Conservation (phyloP, 2,113 vertebrate species). For the Gobiocypris rarus region DNA sequence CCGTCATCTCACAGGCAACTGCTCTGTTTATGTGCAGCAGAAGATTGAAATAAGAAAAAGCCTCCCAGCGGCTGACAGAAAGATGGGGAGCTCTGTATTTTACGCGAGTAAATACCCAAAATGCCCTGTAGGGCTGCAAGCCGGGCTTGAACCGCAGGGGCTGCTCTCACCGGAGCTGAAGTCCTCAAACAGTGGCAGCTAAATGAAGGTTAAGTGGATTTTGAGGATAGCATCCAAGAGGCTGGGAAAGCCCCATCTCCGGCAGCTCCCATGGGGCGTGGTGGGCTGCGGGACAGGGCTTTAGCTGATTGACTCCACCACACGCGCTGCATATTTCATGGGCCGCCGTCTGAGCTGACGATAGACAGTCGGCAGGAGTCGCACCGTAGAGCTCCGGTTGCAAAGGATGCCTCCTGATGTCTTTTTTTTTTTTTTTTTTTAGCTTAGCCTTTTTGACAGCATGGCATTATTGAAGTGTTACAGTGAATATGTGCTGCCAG, state of each 20-base stretch:
- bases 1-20: conserved; percentile 14
- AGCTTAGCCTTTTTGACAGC: conserved; percentile 30
- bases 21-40: conserved; percentile 36
- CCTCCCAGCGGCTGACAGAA: conserved; percentile 11
- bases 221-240: conserved; percentile 67
- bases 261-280: conserved; percentile 65
- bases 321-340: conserved; percentile 73
- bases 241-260: conserved; percentile 68
- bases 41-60: conserved; percentile 29
- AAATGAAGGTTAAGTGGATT: conserved; percentile 75
- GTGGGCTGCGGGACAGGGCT: conserved; percentile 65
- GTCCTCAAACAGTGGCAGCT: conserved; percentile 59
- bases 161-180: conserved; percentile 29
- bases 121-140: conserved; percentile 26
- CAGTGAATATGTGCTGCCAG: conserved; percentile 14
- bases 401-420: conserved; percentile 24
- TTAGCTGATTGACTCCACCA: conserved; percentile 72
- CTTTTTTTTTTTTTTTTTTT: neutral
- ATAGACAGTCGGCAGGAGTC: neutral
- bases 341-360: conserved; percentile 57
- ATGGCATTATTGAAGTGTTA: conserved; percentile 17
- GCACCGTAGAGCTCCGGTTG: neutral
- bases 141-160: conserved; percentile 25
- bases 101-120: conserved; percentile 19
- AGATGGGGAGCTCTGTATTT: conserved; percentile 35